A percentile compares a stretch with the other conserved stretches of the same genome.
These are phyloP conservation scores for Paramormyrops kingsleyae DNA, from an alignment of 2,113 vertebrate species.

Conservation along the genomic window DNA sequence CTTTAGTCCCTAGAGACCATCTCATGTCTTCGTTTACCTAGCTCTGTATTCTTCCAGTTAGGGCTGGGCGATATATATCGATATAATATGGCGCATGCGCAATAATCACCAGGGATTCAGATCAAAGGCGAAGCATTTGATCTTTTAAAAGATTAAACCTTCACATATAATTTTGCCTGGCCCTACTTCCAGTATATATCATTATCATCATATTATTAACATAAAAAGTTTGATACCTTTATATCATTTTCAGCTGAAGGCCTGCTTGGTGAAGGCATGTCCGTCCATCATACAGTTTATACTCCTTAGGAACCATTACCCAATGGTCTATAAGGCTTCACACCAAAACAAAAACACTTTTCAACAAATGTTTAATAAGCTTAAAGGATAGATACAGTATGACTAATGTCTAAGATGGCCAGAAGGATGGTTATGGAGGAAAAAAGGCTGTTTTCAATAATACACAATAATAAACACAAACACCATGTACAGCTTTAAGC, in stretches of 20 bases:
- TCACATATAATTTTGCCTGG: too few relatives aligned
- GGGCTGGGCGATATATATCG: too few relatives aligned
- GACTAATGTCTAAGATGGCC: neutral
- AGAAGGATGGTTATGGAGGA: neutral
- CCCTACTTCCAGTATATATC: too few relatives aligned
- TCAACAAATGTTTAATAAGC: neutral
- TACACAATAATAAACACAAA: neutral
- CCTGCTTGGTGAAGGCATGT: neutral
- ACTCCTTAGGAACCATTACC: neutral
- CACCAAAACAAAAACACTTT: neutral
- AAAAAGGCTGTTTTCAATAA: neutral
- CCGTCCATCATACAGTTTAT: neutral
- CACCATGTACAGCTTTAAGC: neutral
- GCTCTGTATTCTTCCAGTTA: neutral
- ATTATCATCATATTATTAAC: too few relatives aligned
- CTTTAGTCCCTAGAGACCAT: slow-evolving; percentile 43
- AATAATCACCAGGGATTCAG: too few relatives aligned
- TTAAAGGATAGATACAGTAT: neutral
- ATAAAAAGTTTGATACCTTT: neutral
- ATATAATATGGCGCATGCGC: too few relatives aligned
- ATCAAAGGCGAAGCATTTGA: too few relatives aligned
- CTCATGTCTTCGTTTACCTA: neutral
- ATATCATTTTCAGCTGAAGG: neutral
- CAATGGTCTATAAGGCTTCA: neutral
- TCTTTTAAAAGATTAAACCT: too few relatives aligned